phyloP scores from a whole-genome alignment of 2,113 vertebrate genomes.

The Bombycilla garrulus region DNA sequence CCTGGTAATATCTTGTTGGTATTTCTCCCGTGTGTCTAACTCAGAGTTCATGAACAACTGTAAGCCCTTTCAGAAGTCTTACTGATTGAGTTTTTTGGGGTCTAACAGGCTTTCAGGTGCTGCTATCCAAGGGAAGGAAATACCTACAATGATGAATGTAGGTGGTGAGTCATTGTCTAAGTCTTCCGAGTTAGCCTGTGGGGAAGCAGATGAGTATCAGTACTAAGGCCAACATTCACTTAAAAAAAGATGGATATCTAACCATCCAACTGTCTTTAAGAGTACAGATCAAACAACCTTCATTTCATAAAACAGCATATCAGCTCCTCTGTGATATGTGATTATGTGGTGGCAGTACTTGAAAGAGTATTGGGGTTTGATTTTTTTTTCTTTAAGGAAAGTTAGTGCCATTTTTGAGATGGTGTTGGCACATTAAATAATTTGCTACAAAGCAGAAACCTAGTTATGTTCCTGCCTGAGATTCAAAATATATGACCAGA shows the following conservation, averaged over 20 bases:
- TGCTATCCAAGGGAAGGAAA: not conserved
- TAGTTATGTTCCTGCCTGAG: not conserved
- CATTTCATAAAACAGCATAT: not conserved
- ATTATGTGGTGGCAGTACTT: not conserved
- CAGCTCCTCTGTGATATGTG: not conserved
- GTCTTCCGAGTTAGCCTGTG: not conserved
- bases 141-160: not conserved
- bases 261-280: not conserved
- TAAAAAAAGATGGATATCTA: not conserved
- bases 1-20: not conserved
- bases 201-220: not conserved
- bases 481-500: not conserved
- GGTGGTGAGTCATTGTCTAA: not conserved
- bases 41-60: not conserved
- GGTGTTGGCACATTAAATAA: not conserved
- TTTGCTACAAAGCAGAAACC: not conserved
- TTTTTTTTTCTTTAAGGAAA: not conserved
- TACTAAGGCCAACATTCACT: not conserved
- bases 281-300: not conserved
- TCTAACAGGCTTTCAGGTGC: not conserved
- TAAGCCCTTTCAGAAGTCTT: not conserved
- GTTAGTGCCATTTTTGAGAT: not conserved
- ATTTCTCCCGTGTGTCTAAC: not conserved
- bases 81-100: not conserved
- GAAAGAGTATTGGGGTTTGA: not conserved